Conservation (phyloP, 2,113 vertebrate species). For the Ophthalmolycus amberensis region DNA sequence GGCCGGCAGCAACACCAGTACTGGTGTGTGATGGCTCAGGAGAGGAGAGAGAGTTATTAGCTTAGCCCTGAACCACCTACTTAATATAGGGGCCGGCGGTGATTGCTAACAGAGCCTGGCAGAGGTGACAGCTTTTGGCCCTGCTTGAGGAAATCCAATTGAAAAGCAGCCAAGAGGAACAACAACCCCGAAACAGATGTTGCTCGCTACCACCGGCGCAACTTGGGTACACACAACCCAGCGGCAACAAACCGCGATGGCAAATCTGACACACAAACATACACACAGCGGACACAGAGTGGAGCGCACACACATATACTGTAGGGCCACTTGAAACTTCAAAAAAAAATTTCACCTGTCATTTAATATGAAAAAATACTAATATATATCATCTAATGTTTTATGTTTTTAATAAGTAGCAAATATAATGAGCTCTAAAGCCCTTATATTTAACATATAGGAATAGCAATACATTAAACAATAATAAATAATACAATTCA, state of each 20-base stretch:
- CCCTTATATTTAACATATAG: background rate
- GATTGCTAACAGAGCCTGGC: constrained; percentile 99
- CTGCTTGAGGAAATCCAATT: constrained; percentile 99
- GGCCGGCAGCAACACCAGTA: constrained; percentile 64
- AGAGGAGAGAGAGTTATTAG: constrained; percentile 98
- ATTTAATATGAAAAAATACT: background rate
- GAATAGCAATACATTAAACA: background rate
- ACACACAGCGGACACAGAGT: constrained; percentile 31
- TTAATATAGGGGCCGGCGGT: constrained; percentile 96
- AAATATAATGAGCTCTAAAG: background rate
- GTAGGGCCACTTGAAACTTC: constrained; percentile 6
- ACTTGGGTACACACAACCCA: constrained; percentile 74
- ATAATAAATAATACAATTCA: background rate
- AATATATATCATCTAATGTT: background rate
- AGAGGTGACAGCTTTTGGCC: constrained; percentile 97
- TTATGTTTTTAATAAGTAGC: background rate
- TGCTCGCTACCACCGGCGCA: constrained; percentile 84
- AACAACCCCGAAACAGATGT: constrained; percentile 97
- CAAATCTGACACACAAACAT: constrained; percentile 66
- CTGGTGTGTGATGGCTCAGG: constrained; percentile 89
- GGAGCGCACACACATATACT: constrained; percentile 19
- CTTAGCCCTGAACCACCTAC: constrained; percentile 99
- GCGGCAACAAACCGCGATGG: constrained; percentile 70
- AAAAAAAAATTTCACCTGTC: background rate
- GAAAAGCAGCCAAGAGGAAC: constrained; percentile 99